Base-by-base conservation (phyloP, 2,113 vertebrate species). In the Ophthalmolycus amberensis region DNA sequence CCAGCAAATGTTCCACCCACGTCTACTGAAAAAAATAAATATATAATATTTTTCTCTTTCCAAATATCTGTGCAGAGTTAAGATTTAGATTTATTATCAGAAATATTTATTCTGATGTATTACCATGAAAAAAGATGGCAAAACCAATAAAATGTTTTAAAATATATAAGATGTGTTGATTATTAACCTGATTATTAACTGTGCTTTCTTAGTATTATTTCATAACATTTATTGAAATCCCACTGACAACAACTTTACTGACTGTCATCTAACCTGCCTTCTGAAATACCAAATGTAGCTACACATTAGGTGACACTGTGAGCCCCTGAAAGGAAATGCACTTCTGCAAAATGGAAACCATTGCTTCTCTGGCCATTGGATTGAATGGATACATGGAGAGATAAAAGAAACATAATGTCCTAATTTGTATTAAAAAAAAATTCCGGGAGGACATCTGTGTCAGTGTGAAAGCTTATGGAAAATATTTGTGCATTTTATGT, bases 81-180 rank as follows among this genome's bases (percentile, higher is more conserved):
- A 44, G 14, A 68, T 73, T 60, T 58, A 7, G 34, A 56, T 56
- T 38, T 27, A 25, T 37, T 54, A 32, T 29, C 42, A 66, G 34
- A 74, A 20, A 70, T 79, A 58, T 76, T 73, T 62, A 79, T 63
- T 79, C 37, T 85, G 63, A 64, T 50, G 37, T 38, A 75, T 1
- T 27, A 56, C 12, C n/a, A 12, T 27, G 5, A 27, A 25, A 56
- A 59, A 22, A 62, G 27, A 79, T 66, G 4, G 10, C 11, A 71
- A 59, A 67, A 32, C 6, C 1, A 25, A 46, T 27, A 44, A 32
- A 76, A 63, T 7, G 11, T 37, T 2, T 62, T n/a, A 34, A 40
- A 71, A 75, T 6, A 6, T 48, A 2, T 27, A 37, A 62, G 9
- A 15, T 20, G 18, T 27, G 9, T 29, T 42, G 29, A 29, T 29